Percentiles rank a stretch among this genome's conserved stretches.
These are phyloP conservation scores for Rhinolophus ferrumequinum DNA, from an alignment of 2,113 vertebrate species.

Conservation along the genomic window DNA sequence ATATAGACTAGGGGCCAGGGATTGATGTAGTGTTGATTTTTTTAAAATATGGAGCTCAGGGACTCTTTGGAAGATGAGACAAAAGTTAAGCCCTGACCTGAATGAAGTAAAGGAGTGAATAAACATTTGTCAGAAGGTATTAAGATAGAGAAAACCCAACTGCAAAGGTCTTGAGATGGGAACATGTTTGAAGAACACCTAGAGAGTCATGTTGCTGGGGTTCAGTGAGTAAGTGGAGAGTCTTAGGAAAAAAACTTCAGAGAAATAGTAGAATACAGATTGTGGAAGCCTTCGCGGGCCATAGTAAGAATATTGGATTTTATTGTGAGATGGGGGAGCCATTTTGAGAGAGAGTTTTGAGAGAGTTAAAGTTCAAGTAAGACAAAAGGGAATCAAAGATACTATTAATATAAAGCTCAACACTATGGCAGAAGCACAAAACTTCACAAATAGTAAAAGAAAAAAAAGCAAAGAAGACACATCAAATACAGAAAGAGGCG, in stretches of 20 bases:
- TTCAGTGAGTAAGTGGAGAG: background rate
- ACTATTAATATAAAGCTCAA: background rate
- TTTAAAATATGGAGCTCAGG: background rate
- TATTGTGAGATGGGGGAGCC: background rate
- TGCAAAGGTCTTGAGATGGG: background rate
- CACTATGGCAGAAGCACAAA: background rate
- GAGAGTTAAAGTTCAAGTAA: background rate
- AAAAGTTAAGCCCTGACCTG: background rate
- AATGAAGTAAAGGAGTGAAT: background rate
- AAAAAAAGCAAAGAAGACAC: background rate
- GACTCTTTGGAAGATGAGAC: background rate
- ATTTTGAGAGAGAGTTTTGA: background rate
- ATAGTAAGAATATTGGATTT: background rate
- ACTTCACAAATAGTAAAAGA: background rate
- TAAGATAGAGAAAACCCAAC: background rate
- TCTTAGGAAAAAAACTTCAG: background rate
- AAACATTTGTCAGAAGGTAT: background rate
- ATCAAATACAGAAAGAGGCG: background rate
- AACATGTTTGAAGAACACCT: background rate
- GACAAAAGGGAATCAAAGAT: background rate
- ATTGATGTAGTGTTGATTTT: background rate
- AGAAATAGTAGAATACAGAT: background rate
- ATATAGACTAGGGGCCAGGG: background rate
- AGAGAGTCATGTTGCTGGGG: background rate
- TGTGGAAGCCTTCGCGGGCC: background rate